A percentile compares a stretch with the other conserved stretches of the same genome.
These are phyloP conservation scores for Criorhina ranunculi DNA, from an alignment of 2,888 invertebrate genomes.

Conservation along the genomic window DNA sequence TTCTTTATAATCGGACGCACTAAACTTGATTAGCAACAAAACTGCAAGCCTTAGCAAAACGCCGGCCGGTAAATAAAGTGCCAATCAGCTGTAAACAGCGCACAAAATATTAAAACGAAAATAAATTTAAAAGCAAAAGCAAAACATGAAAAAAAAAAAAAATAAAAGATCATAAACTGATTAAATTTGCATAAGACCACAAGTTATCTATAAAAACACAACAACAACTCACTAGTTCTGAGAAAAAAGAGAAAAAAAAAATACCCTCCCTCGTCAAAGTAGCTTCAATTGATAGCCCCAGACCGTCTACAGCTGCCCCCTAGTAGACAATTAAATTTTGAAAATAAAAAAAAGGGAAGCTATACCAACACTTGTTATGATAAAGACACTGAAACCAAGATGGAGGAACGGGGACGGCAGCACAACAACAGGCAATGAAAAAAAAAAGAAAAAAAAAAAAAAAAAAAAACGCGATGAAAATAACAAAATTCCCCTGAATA, in stretches of 20 bases:
- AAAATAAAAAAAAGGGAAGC: conserved; percentile 30
- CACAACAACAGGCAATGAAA: conserved; percentile 27
- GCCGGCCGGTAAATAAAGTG: conserved; percentile 71
- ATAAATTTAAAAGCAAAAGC: conserved; percentile 49
- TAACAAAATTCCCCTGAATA: conserved; percentile 49
- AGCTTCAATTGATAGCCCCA: conserved; percentile 53
- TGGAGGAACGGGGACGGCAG: conserved; percentile 7
- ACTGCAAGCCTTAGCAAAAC: conserved; percentile 54
- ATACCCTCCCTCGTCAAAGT: conserved; percentile 42
- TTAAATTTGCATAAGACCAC: conserved; percentile 49
- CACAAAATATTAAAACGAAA: conserved; percentile 46
- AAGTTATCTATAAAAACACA: not conserved
- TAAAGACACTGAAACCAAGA: conserved; percentile 47
- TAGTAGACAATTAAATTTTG: conserved; percentile 24
- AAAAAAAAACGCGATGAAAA: conserved; percentile 38
- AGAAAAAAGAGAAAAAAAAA: conserved; percentile 22
- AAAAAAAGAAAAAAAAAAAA: too few relatives aligned
- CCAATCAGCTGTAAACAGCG: conserved; percentile 59
- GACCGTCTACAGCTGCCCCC: conserved; percentile 37
- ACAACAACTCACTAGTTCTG: conserved; percentile 40
- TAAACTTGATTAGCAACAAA: conserved; percentile 57
- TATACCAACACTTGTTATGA: conserved; percentile 48
- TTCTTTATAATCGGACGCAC: conserved; percentile 13
- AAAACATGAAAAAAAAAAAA: conserved; percentile 6
- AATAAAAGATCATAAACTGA: conserved; percentile 28